A percentile compares a stretch with the other conserved stretches of the same genome.
Evolutionary conservation across 2,888 invertebrate genomes (phyloP).

Genomic region (Drosophila nr. fundita): DNA sequence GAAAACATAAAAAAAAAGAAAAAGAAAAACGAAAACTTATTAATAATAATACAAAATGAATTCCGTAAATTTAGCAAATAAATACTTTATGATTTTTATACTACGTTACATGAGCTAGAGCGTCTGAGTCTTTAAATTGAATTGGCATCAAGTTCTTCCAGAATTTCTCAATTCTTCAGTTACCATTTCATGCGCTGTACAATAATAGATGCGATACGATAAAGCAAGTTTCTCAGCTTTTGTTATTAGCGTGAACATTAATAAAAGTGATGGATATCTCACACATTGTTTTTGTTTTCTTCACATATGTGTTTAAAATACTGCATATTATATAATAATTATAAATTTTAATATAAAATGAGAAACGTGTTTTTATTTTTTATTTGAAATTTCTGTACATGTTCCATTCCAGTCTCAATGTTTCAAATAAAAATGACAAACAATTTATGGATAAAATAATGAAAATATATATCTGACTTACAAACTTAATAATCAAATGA

Average conservation of each 20-base stretch:
- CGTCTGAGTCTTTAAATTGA: conserved; percentile 39
- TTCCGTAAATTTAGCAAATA: conserved; percentile 72
- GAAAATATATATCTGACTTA: conserved; percentile 24
- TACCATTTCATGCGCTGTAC: conserved; percentile 26
- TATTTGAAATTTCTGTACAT: conserved; percentile 32
- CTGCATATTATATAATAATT: conserved; percentile 68
- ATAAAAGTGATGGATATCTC: conserved; percentile 48
- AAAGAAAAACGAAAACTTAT: conserved; percentile 15
- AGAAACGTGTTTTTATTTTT: conserved; percentile 46
- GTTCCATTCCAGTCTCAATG: conserved; percentile 74
- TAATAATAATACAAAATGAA: conserved; percentile 53
- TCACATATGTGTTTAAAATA: conserved; percentile 58
- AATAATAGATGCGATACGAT: conserved; percentile 29
- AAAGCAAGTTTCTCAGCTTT: conserved; percentile 49
- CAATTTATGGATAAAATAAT: conserved; percentile 15
- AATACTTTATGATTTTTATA: conserved; percentile 50
- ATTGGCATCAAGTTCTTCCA: conserved; percentile 44
- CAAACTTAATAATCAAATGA: background rate
- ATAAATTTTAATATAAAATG: conserved; percentile 57
- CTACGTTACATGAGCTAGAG: conserved; percentile 32
- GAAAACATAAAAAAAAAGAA: conserved; percentile 19
- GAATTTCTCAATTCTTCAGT: conserved; percentile 9
- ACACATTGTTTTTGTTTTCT: conserved; percentile 47
- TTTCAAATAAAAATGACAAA: conserved; percentile 48
- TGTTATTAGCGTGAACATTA: conserved; percentile 59